These are phyloP conservation scores for Piscicola geometra DNA, from an alignment of 2,888 invertebrate genomes.

Conservation along the genomic window DNA sequence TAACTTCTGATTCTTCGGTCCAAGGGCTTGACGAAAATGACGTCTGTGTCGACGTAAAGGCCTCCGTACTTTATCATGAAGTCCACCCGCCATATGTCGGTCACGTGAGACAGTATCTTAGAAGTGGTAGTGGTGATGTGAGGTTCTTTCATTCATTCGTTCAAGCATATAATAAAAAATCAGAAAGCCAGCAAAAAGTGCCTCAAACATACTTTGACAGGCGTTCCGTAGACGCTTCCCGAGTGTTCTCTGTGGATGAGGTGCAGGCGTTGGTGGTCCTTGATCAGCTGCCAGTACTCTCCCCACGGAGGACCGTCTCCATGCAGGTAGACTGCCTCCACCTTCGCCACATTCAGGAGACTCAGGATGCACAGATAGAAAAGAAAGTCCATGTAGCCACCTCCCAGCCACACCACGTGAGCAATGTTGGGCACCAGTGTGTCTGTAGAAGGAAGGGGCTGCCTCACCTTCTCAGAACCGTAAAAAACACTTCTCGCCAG, in stretches of 20 bases:
- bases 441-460: conserved; percentile 38
- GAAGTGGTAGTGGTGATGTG: background rate
- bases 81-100: conserved; percentile 52
- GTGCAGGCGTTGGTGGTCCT: conserved; percentile 43
- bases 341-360: conserved; percentile 47
- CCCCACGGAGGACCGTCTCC: conserved; percentile 48
- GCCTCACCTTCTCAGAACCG: conserved; percentile 43
- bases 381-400: conserved; percentile 48
- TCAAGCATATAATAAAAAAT: background rate
- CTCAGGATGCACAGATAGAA: conserved; percentile 51
- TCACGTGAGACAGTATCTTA: conserved; percentile 48
- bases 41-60: conserved; percentile 53
- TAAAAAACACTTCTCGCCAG: conserved; percentile 46
- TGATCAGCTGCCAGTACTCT: conserved; percentile 47
- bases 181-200: background rate
- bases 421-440: conserved; percentile 50
- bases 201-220: conserved; percentile 43
- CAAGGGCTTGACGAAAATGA: conserved; percentile 47
- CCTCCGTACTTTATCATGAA: conserved; percentile 52
- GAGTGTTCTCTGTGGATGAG: conserved; percentile 43
- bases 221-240: conserved; percentile 43
- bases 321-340: conserved; percentile 49
- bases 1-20: conserved; percentile 44
- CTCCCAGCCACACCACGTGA: conserved; percentile 52
- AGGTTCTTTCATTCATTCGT: background rate